phyloP scores from a whole-genome alignment of 1,140 invertebrate genomes.

The Heliconius himera region DNA sequence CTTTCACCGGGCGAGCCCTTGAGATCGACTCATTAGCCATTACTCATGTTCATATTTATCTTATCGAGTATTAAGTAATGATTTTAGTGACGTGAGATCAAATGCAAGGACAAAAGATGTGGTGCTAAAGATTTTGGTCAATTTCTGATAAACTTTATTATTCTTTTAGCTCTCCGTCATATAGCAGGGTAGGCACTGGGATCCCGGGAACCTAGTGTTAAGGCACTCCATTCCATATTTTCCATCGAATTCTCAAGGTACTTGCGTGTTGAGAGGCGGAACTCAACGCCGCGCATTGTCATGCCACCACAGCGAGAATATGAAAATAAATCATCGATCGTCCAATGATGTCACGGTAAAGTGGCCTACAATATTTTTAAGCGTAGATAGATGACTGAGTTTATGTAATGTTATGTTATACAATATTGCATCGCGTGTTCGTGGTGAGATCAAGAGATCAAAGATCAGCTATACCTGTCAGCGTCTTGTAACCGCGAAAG shows the following conservation, averaged over 20 bases:
- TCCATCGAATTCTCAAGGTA: too few species aligned
- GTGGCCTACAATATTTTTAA: not conserved
- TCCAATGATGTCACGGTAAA: too few species aligned
- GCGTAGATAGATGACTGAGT: not conserved
- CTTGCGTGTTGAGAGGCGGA: too few species aligned
- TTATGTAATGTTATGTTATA: slow-evolving; percentile 1
- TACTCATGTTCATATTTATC: not conserved
- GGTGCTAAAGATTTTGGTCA: not conserved
- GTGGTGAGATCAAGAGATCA: not conserved
- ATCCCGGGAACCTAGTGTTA: too few species aligned
- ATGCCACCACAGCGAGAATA: too few species aligned
- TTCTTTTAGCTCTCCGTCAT: too few species aligned
- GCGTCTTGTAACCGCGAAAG: not conserved
- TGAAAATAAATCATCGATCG: too few species aligned
- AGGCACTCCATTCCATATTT: too few species aligned
- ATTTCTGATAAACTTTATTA: not conserved
- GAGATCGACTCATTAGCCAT: not conserved
- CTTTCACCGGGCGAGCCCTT: slow-evolving; percentile 22
- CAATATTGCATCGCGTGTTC: not conserved
- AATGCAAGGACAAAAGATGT: not conserved
- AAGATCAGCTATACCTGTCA: not conserved
- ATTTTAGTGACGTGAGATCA: not conserved
- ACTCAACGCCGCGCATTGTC: too few species aligned
- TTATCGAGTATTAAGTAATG: not conserved
- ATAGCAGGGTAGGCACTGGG: too few species aligned